Conservation (phyloP, 1,140 invertebrate species). For the Aplysia californica region DNA sequence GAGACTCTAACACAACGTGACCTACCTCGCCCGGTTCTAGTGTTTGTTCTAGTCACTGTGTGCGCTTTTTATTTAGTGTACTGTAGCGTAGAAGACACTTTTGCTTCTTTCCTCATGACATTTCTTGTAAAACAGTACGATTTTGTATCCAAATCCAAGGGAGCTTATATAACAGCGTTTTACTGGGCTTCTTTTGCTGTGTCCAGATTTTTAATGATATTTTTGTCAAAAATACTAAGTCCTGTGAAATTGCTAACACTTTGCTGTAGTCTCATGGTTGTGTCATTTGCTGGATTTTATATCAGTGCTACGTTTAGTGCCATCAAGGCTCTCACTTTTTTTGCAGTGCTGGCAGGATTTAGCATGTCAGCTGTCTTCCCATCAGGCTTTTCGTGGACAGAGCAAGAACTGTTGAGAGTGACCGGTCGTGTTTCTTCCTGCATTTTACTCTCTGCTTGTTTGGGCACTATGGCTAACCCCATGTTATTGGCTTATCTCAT, state of each 20-base stretch:
- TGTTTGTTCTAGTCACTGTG: conserved; percentile 4
- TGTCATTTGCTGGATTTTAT: conserved; percentile 17
- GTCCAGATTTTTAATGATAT: conserved; percentile 32
- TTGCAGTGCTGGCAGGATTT: conserved; percentile 21
- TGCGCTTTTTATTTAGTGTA: conserved; percentile 14
- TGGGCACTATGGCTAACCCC: conserved; percentile 27
- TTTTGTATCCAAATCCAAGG: too few relatives aligned
- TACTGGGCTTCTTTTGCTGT: conserved; percentile 32
- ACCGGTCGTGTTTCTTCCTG: conserved; percentile 30
- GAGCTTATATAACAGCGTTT: too few relatives aligned
- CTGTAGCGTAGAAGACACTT: conserved; percentile 38
- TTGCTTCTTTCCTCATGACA: conserved; percentile 30
- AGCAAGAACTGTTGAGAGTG: conserved; percentile 28
- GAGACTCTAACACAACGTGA: neutral
- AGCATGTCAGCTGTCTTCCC: conserved; percentile 34
- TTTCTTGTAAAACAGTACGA: conserved; percentile 29
- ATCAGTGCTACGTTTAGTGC: too few relatives aligned
- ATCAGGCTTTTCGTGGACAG: conserved; percentile 29
- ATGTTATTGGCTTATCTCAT: conserved; percentile 31
- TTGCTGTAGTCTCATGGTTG: conserved; percentile 2
- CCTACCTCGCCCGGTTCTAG: neutral
- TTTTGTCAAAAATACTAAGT: conserved; percentile 24
- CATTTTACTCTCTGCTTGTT: conserved; percentile 26
- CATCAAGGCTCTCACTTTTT: too few relatives aligned
- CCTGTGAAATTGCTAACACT: conserved; percentile 27